A percentile compares a stretch with the other conserved stretches of the same genome.
Conservation (phyloP, 2,113 vertebrate genomes). For the Lanius ludovicianus region DNA sequence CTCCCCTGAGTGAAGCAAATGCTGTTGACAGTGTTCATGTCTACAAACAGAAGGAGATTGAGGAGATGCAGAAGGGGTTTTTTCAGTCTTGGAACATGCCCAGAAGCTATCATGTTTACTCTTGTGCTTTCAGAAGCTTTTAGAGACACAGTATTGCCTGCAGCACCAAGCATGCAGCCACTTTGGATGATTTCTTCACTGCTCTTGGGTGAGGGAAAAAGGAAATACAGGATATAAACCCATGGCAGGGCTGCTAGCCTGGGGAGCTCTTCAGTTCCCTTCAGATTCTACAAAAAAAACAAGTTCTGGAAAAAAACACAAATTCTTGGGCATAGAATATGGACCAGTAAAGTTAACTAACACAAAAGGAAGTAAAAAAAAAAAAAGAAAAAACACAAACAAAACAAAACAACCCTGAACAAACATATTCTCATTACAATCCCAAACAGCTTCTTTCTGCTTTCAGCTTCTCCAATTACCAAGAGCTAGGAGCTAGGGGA, state of each 20-base stretch:
- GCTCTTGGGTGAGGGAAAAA: background rate
- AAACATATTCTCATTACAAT: background rate
- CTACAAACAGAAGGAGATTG: constrained; percentile 44
- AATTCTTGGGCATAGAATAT: background rate
- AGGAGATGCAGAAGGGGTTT: background rate
- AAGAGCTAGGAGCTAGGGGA: background rate
- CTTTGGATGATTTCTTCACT: background rate
- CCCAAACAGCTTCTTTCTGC: background rate
- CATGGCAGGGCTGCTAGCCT: background rate
- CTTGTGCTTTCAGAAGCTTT: constrained; percentile 12
- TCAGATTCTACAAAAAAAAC: background rate
- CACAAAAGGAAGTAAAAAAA: background rate
- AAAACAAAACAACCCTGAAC: background rate
- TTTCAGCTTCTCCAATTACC: background rate
- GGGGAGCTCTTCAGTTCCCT: background rate
- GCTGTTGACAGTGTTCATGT: constrained; percentile 7
- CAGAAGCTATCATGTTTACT: background rate
- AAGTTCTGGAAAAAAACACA: background rate
- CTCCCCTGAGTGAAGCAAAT: background rate
- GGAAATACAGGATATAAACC: background rate
- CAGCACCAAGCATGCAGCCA: background rate
- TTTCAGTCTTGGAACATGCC: background rate
- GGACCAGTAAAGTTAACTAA: background rate
- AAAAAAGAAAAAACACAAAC: no score
- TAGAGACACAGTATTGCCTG: background rate